Base-by-base conservation (phyloP, 2,888 invertebrate genomes). In the Geophilus truncorum region DNA sequence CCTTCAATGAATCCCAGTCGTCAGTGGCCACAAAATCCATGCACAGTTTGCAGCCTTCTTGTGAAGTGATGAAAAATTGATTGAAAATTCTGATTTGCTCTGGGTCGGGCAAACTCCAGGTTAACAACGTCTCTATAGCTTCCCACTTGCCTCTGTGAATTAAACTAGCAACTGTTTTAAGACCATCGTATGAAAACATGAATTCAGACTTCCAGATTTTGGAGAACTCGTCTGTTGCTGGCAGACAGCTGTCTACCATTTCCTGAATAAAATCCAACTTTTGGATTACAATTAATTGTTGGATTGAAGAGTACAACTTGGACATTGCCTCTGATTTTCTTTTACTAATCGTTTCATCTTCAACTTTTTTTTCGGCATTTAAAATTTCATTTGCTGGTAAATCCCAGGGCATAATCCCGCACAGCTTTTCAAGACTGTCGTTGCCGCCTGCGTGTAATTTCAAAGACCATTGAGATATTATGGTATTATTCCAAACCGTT, bases 131-230 rank as follows among this genome's bases (percentile, higher is more conserved):
- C 25, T 70, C 70, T 25, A 70, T 70, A 15, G 70, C 70, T 25
- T 70, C 70, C 70, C 70, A 70, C n/a, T 70, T 70, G 9, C 70
- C 70, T 70, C 70, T 70, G 23, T 70, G 70, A 28, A 70, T 70
- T 9, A 70, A 70, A 70, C 70, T 70, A 0, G 70, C 70, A 5
- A 70, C 70, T 7, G 70, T 70, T n/a, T 28, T 70, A 10, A 70
- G 25, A 3, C 70, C 70, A n/a, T 70, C 70, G 10, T 9, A 70
- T 0, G 70, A 70, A 70, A 70, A 70, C 70, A 70, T 70, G 10
- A 70, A 70, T 28, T 70, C 70, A 1, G 70, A 70, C 28, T 70
- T 70, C 70, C 70, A 70, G 12, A 25, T 1, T 12, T 25, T 70
- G 2, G 70, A 70, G 28, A 70, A 70, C 28, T 70, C 28, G 6